Base-by-base conservation (phyloP, 37 sponge, comb jelly and placozoan genomes). In the Mnemiopsis leidyi region DNA sequence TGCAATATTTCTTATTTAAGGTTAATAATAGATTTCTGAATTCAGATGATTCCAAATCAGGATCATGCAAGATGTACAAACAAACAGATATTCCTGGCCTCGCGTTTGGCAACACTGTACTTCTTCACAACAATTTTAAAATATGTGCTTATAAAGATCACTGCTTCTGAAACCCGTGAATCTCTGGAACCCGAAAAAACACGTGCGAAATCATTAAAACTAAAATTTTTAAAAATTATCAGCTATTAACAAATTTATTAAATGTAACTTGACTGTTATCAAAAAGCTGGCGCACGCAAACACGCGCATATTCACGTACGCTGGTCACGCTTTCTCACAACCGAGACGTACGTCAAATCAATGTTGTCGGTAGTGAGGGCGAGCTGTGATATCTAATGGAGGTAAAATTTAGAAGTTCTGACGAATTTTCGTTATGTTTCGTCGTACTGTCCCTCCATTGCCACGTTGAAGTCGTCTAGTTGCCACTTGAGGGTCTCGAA, bases 401-500 rank as follows among this genome's bases (percentile, higher is more conserved):
- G 13, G 61, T 48, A 48, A 48, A 48, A 48, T 48, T 18, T 48
- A 48, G 9, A 48, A 13, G 13, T 1, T 34, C 32, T 16, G 34
- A 13, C 16, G 39, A n/a, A 20, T 23, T 39, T 26, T 85, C 61
- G 36, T 68, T 92, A 92, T 25, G 93, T 82, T 34, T 93, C 93
- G 33, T 82, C 71, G 38, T 93, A 93, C 24, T 82, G 69, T 1
- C 83, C 82, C 25, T 82, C 93, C 69, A 69, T 82, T 16, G 83
- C 69, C 21, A 82, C 82, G 48, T 38, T 85, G 90, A 85, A 85
- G 23, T 85, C 90, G 61, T 85, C 90, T 1, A 85, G 90, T 39
- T 85, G 90, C 90, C 90, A 85, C 26, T 85, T 85, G 48, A 85
- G 90, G 28, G 90, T 85, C n/a, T 85, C 90, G 29, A 85, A 85